Evolutionary conservation across 2,888 invertebrate genomes (phyloP), one percentile per base, ranked within the genome.

Genomic region (Acleris sparsana): DNA sequence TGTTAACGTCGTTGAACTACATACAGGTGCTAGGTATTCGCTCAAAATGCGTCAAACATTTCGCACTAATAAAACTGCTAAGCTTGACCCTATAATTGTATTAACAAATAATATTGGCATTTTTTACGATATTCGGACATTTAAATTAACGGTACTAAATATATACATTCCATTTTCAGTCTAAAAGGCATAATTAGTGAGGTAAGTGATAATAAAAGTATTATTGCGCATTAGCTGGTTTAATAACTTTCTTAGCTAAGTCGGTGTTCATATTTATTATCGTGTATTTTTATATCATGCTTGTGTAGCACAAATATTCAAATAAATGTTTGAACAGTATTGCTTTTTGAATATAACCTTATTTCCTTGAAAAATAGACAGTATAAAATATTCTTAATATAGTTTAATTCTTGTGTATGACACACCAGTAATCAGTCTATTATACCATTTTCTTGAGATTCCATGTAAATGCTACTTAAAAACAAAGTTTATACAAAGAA

Each of bases 231-330:
- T 88, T 86, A 89, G 88, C 89, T 82, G 82, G 79, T 78, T 81
- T 82, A 80, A 78, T 82, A 76, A 76, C 83, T 86, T 81, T 83
- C 74, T 73, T 87, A 84, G 88, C 89, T 88, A 89, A 87, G 88
- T 89, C 83, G 78, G 84, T 85, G 87, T 91, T 90, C 85, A 91
- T 92, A 92, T 91, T 92, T 91, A 92, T 90, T 89, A 85, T 62
- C 57, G 61, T 88, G 89, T 92, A 91, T 92, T 92, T 92, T 92
- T 92, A 88, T 91, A 92, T 88, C 83, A 90, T 85, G 92, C 92
- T 92, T 92, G 80, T 90, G 91, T 92, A 91, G 92, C 92, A 92
- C 92, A 92, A 92, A 92, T 89, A 88, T 89, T 88, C 89, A 92
- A 66, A 88, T 92, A 92, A 91, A 92, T 90, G 89, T 90, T 91